Percentiles rank a stretch among this genome's conserved stretches.
Conservation (phyloP, 2,888 invertebrate genomes). For the Chrysodeixis includens region DNA sequence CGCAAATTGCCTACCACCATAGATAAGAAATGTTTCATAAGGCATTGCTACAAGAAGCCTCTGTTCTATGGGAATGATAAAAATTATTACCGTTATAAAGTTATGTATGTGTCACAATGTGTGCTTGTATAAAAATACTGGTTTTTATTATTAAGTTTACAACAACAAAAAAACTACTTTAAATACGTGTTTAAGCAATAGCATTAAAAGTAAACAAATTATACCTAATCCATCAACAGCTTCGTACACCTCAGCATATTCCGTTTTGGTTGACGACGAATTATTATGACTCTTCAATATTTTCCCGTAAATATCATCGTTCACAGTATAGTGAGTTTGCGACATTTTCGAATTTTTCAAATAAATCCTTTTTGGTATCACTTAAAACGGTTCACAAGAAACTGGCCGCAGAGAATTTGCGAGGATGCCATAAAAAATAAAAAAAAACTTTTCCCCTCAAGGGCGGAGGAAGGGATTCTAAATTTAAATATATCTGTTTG, state of each 20-base stretch:
- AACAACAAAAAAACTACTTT: slow-evolving; percentile 23
- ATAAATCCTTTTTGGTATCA: slow-evolving; percentile 55
- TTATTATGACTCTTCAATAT: slow-evolving; percentile 77
- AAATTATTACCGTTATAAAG: slow-evolving; percentile 33
- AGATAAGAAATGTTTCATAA: slow-evolving; percentile 65
- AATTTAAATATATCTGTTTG: slow-evolving; percentile 84
- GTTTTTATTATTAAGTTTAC: slow-evolving; percentile 31
- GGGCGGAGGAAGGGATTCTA: slow-evolving; percentile 82
- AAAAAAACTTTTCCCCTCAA: slow-evolving; percentile 70
- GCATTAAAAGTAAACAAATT: slow-evolving; percentile 19
- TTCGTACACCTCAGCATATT: slow-evolving; percentile 83
- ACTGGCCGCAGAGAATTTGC: slow-evolving; percentile 74
- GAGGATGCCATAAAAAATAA: slow-evolving; percentile 67
- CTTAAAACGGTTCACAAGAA: slow-evolving; percentile 65
- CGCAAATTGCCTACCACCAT: slow-evolving; percentile 47
- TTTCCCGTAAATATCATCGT: slow-evolving; percentile 85
- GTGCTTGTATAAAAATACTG: slow-evolving; percentile 19
- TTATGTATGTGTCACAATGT: slow-evolving; percentile 17
- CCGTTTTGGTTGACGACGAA: slow-evolving; percentile 69
- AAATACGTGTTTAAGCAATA: slow-evolving; percentile 32
- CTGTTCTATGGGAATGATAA: slow-evolving; percentile 37
- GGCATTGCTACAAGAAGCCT: slow-evolving; percentile 42
- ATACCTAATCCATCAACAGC: slow-evolving; percentile 84
- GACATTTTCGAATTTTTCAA: slow-evolving; percentile 70
- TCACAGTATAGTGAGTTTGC: slow-evolving; percentile 81